Evolutionary conservation across 1,140 invertebrate genomes (phyloP), one percentile per base, ranked within the genome.

Genomic region (Micrasema longulum): DNA sequence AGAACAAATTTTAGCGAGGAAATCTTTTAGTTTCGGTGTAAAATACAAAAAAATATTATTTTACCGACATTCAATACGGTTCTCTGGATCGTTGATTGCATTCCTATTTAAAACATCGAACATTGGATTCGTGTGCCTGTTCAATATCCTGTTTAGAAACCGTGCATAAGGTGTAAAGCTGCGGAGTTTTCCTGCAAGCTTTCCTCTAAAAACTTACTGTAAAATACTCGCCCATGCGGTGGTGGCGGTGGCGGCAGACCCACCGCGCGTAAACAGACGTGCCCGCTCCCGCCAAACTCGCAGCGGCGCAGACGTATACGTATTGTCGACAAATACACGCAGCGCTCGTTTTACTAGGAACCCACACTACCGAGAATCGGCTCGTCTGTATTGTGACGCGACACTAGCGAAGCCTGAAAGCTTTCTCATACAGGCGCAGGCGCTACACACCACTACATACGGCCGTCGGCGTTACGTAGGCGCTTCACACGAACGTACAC

Each of bases 401-500:
- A 31, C 38, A 31, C 38, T 16, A 9, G 35, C 35, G 55, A 31
- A 7, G 16, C 6, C 36, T 60, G 35, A 22, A 16, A 66, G 45
- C 45, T 66, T 35, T 35, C 65, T 14, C 65, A 68, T 50, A 68
- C 65, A 55, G 22, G 36, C 50, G 65, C 52, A 36, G 20, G 26
- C 47, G 26, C 16, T 14, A 52, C 47, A 36, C 64, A 66, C 64
- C 48, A 66, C 23, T 14, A 66, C 47, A n/a, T 11, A 31, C 7
- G 7, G 3, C 20, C 64, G 47, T 23, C 20, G 22, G 65, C 57
- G 68, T 70, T 70, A 70, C 68, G 68, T 70, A 70, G 57, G 31
- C 43, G 43, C 68, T 57, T 70, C 68, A 70, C 68, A 69, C 53
- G 67, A 38, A 69, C 53, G 23, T 47, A 69, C 26, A 70, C 57